Base-by-base conservation (phyloP, 2,113 vertebrate genomes). In the Brachyistius frenatus region DNA sequence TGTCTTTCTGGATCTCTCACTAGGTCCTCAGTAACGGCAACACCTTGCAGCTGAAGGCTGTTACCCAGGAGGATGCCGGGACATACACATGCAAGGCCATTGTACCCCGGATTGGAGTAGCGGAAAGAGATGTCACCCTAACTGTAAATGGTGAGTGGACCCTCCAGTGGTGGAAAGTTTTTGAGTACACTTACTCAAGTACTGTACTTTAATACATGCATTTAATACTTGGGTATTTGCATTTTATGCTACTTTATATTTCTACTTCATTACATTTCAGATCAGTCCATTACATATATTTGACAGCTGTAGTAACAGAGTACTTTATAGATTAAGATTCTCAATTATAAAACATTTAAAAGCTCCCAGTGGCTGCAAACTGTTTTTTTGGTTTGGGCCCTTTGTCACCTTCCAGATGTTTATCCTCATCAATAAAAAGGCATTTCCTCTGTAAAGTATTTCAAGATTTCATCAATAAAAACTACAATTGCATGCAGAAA, bases 1-100 rank as follows among this genome's bases (percentile, higher is more conserved):
- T 81, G 70, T 83, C 61, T 81, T 53, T 53, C 58, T 82, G 58
- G 63, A 78, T 86, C 69, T 78, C 54, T 81, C 73, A 46, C 30
- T 90, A 98, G 97, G 96, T 98, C 37, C 95, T 98, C 79, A 96
- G 96, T 77, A 97, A 96, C 3, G 92, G 96, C 32, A 95, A 96
- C 90, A 96, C 94, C 1, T 83, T 98, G 73, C 95, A 94, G 39
- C 93, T 98, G 60, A 96, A 91, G 62, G 93, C 94, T 0, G 96
- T 96, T 76, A 94, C 93, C 5, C 95, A 95, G 5, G 95, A 96
- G 69, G 97, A 98, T 23, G 93, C 96, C 0, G 97, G 97, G 11
- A 93, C 92, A 4, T 98, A 97, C 49, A 93, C 94, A 67, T 98
- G 97, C 91, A 96, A 96, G 87, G 96, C 96, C 56, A 96, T 96